Evolutionary conservation across 1,140 invertebrate species (phyloP).

Genomic region (Zaprionus davidi): DNA sequence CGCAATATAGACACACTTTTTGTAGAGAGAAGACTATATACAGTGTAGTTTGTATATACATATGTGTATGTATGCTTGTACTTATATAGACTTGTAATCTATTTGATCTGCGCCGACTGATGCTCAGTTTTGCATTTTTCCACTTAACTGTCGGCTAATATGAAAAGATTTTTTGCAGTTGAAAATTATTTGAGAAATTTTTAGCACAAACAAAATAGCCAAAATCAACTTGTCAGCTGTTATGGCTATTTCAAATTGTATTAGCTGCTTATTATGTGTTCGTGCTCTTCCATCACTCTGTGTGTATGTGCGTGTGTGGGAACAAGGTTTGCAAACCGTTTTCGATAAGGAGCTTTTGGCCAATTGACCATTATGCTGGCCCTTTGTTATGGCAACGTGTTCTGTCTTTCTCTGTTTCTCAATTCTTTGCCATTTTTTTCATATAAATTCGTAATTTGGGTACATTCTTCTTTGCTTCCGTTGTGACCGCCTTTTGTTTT

Average conservation of each 20-base stretch:
- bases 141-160: constrained; percentile 45
- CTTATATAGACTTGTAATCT: constrained; percentile 59
- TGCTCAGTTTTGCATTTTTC: constrained; percentile 67
- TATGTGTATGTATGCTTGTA: constrained; percentile 19
- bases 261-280: constrained; percentile 16
- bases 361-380: constrained; percentile 25
- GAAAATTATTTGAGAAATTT: constrained; percentile 51
- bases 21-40: constrained; percentile 32
- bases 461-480: constrained; percentile 28
- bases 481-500: not conserved
- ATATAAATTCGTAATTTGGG: constrained; percentile 28
- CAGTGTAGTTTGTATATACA: constrained; percentile 16
- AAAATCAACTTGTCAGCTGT: constrained; percentile 20
- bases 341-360: constrained; percentile 32
- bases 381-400: constrained; percentile 24
- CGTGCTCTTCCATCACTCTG: not conserved
- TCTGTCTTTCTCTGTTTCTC: not conserved
- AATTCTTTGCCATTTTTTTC: not conserved
- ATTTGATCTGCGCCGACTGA: constrained; percentile 76
- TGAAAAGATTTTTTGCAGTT: constrained; percentile 53
- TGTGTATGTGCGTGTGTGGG: constrained; percentile 9
- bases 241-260: not conserved
- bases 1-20: constrained; percentile 68
- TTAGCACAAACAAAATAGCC: not conserved
- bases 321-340: not conserved